Evolutionary conservation across 2,888 invertebrate species (phyloP), one percentile per base, ranked within the genome.

Genomic region (Polietes domitor): DNA sequence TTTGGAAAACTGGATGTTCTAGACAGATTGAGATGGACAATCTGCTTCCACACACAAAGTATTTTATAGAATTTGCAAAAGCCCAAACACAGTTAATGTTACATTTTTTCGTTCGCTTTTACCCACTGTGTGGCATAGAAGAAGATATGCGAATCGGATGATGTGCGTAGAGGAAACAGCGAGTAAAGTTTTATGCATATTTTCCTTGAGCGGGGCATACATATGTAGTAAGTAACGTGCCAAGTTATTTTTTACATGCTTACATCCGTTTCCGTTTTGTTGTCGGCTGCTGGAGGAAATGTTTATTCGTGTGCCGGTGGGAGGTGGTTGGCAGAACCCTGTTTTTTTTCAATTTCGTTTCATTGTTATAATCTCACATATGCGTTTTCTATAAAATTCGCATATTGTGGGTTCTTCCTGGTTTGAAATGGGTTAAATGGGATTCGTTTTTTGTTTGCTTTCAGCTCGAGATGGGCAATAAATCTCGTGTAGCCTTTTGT

Each of bases 171-270:
- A 55, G 15, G 12, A 61, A 76, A 43, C 19, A 19, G 28, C 32
- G 61, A 88, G 87, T 89, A 88, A 89, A 89, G 78, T 91, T 88
- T 91, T 88, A 89, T 89, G 87, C 83, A 72, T 77, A 87, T 86
- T 86, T 41, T 85, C 80, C 86, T 82, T 85, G 78, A 83, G 78
- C 71, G 78, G n/a, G n/a, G n/a, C n/a, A n/a, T n/a, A n/a, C 10
- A 70, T 58, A 15, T 61, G 37, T 37, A n/a, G 61, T 28, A 28
- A n/a, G 28, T 41, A 78, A 76, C 58, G 53, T 53, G 55, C 12
- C 28, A 53, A 75, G 68, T 79, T 77, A 80, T 75, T 79, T 85
- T 85, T 82, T 86, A 83, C 80, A 63, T 77, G 82, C 86, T 86
- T 32, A 81, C 73, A 84, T 90, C 86, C 87, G 88, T 77, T 88